Base-by-base conservation (phyloP, 2,113 vertebrate genomes). In the Platycercus adscitus region DNA sequence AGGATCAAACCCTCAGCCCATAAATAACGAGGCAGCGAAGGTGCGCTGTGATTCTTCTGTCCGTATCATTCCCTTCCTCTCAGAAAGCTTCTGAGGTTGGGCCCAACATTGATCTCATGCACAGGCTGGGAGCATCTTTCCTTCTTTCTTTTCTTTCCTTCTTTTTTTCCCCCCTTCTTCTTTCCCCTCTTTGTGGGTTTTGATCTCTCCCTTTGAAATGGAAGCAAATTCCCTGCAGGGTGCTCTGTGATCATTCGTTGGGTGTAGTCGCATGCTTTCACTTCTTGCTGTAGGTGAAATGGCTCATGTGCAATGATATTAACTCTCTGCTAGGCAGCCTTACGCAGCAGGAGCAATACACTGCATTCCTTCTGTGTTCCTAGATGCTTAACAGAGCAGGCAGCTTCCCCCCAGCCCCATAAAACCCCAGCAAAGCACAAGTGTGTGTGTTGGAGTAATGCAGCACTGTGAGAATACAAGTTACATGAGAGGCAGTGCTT, bases 191-290 rank as follows among this genome's bases (percentile, higher is more conserved):
- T 66, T 93, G 58, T 86, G 83, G 75, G 88, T 92, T 97, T 97
- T 97, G 94, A 97, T 97, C 90, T 97, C 79, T 92, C 10, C 79
- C 86, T 97, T 96, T 96, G 94, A 96, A 97, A 96, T 88, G 86
- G 90, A 96, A 95, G 91, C 88, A 92, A 93, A 95, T 93, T 96
- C 96, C 88, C 89, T 96, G 87, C 91, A 95, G 95, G 92, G 94
- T 89, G 80, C 83, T 97, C 86, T 95, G 93, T 91, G 95, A 92
- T 95, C 89, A 83, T 53, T 95, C 71, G 64, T 8, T 94, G 95
- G 96, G 94, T 97, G 96, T 96, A 97, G 95, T 95, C 29, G 72
- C 86, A 96, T 96, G 96, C 93, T 96, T 97, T 96, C 93, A 93
- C 93, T 96, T 96, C 76, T 93, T 85, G 92, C 79, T 92, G 80